Conservation (phyloP, 2,113 vertebrate species). For the Erinaceus europaeus region DNA sequence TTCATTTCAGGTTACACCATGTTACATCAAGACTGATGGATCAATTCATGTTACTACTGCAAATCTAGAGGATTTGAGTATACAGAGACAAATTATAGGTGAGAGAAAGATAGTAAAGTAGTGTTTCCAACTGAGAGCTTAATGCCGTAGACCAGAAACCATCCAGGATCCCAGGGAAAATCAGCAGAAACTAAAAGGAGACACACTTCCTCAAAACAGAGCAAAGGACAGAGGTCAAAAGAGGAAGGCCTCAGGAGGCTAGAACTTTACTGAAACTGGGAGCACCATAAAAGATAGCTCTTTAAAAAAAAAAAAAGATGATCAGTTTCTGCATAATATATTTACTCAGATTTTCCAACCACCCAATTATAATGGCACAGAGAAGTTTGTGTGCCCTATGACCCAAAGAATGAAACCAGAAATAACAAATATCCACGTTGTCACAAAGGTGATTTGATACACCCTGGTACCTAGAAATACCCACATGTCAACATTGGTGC, state of each 20-base stretch:
- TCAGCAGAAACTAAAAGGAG: too few species aligned
- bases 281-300: background rate
- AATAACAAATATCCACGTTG: background rate
- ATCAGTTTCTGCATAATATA: too few species aligned
- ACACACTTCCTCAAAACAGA: background rate
- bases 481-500: too few species aligned
- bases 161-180: background rate
- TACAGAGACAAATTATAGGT: background rate
- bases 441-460: background rate
- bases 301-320: too few species aligned
- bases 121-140: background rate
- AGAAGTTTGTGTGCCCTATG: too few species aligned
- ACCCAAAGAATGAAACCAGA: background rate
- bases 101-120: background rate
- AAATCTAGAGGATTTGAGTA: background rate
- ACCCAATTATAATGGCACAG: too few species aligned
- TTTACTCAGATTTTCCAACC: too few species aligned
- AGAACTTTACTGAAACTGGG: background rate
- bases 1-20: background rate
- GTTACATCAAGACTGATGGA: too few species aligned
- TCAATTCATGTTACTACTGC: too few species aligned
- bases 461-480: too few species aligned
- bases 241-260: fast-evolving
- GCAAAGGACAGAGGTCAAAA: too few species aligned
- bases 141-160: background rate